Conservation (phyloP, 1,140 invertebrate species). For the Temnothorax curvispinosus region DNA sequence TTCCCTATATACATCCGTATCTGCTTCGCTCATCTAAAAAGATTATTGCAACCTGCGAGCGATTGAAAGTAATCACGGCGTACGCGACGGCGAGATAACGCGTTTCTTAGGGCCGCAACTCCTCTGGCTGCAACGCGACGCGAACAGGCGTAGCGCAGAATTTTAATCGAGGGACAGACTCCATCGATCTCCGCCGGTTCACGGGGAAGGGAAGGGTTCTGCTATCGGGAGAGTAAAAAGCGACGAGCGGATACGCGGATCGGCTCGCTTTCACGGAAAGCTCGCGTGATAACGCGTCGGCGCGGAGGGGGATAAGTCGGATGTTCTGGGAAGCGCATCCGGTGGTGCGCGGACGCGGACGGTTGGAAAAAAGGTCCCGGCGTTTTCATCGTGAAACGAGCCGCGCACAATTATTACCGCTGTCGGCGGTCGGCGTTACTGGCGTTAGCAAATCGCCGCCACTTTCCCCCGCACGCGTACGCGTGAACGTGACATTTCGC, state of each 20-base stretch:
- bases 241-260: conserved; percentile 33
- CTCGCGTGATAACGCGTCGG: conserved; percentile 53
- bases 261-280: conserved; percentile 53
- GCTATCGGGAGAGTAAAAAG: conserved; percentile 42
- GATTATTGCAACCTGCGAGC: neutral
- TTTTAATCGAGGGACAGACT: conserved; percentile 38
- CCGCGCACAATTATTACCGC: neutral
- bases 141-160: conserved; percentile 21
- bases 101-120: conserved; percentile 7
- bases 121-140: neutral
- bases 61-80: conserved; percentile 41
- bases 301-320: conserved; percentile 37
- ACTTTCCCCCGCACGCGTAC: conserved; percentile 42
- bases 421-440: neutral
- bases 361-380: neutral
- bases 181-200: conserved; percentile 20
- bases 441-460: neutral
- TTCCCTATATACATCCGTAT: neutral
- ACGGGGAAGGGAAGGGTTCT: neutral
- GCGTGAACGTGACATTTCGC: conserved; percentile 53
- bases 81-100: conserved; percentile 6
- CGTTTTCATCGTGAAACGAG: conserved; percentile 33
- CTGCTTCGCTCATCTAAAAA: conserved; percentile 24
- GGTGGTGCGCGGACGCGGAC: neutral
- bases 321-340: conserved; percentile 57